Evolutionary conservation across 2,888 invertebrate genomes (phyloP).

Genomic region (Aporophyla lueneburgensis): DNA sequence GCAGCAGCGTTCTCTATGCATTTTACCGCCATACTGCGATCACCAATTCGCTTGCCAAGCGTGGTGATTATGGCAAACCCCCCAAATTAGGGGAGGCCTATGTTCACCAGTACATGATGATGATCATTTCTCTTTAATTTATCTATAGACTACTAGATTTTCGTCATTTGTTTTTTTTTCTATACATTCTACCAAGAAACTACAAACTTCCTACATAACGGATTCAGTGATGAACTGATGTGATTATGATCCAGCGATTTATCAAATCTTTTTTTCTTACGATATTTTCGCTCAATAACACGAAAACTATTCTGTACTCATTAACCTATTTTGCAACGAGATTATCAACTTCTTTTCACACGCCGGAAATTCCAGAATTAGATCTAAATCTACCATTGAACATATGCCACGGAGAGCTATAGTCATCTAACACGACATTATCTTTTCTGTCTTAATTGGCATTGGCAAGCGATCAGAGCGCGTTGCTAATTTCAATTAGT

Average conservation of each 20-base stretch:
- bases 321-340: constrained; percentile 47
- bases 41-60: no score
- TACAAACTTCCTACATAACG: background rate
- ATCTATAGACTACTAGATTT: background rate
- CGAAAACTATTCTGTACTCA: constrained; percentile 28
- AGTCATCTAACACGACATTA: constrained; percentile 59
- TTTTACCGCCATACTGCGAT: no score
- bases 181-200: background rate
- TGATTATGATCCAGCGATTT: background rate
- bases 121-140: background rate
- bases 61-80: no score
- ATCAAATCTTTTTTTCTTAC: background rate
- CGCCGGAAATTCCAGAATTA: constrained; percentile 45
- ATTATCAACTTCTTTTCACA: constrained; percentile 40
- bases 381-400: constrained; percentile 53
- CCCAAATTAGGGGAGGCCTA: no score
- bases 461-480: constrained; percentile 77
- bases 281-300: constrained; percentile 16
- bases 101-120: no score
- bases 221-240: constrained; percentile 6
- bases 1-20: no score
- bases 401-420: constrained; percentile 45
- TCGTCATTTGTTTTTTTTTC: background rate
- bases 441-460: constrained; percentile 73
- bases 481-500: constrained; percentile 75